Conservation (phyloP, 2,797 vertebrate species). For the Pangasius sanitwongsei region DNA sequence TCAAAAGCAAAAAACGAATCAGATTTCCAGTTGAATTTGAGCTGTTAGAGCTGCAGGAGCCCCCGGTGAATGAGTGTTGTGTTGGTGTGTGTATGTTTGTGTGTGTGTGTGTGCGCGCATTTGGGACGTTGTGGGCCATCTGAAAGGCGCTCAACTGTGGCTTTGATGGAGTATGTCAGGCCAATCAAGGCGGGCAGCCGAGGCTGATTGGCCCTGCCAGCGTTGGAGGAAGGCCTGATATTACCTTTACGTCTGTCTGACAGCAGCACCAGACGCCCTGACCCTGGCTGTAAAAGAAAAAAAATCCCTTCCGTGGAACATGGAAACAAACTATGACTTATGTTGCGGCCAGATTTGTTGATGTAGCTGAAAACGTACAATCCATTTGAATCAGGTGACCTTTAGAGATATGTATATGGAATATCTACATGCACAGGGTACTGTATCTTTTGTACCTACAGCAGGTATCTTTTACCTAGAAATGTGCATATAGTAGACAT, state of each 20-base stretch:
- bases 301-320: slow-evolving; percentile 28
- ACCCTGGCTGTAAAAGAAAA: slow-evolving; percentile 35
- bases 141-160: slow-evolving; percentile 59
- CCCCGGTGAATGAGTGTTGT: slow-evolving; percentile 17
- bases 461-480: neutral
- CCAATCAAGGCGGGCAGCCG: slow-evolving; percentile 80
- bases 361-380: slow-evolving; percentile 1
- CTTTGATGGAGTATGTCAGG: slow-evolving; percentile 85
- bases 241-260: slow-evolving; percentile 77
- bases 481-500: neutral
- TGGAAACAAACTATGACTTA: slow-evolving; percentile 37
- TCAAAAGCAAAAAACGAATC: slow-evolving; percentile 27
- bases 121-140: slow-evolving; percentile 52
- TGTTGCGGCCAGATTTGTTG: slow-evolving; percentile 22
- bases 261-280: slow-evolving; percentile 66
- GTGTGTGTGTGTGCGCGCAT: slow-evolving; percentile 34
- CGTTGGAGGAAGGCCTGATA: slow-evolving; percentile 75
- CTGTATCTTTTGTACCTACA: too few relatives aligned
- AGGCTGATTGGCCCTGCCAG: slow-evolving; percentile 82
- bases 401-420: neutral
- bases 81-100: neutral
- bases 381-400: neutral
- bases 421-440: neutral
- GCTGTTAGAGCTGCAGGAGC: slow-evolving; percentile 20
- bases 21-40: slow-evolving; percentile 48